Evolutionary conservation across 2,888 invertebrate genomes (phyloP), one percentile per base, ranked within the genome.

Genomic region (Rotaria socialis): DNA sequence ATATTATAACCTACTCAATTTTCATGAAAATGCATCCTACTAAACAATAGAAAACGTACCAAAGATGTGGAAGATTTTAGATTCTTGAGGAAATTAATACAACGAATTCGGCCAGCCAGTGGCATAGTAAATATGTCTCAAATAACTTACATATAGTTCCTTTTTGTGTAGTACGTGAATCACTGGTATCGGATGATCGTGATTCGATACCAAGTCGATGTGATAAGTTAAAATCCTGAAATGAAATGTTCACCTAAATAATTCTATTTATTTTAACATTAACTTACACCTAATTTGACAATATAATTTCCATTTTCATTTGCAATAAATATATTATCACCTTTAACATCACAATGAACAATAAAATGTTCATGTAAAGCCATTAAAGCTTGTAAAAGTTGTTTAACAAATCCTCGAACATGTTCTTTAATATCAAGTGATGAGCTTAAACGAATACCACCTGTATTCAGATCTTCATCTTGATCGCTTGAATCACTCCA

Each of bases 301-400:
- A 47, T 43, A n/a, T 80, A 80, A 2, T 47, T 47, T 47, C 47
- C 80, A 47, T 80, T 35, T n/a, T 80, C 80, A 47, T n/a, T 43
- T 24, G 80, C 43, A n/a, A 80, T 80, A 80, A 80, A 80, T 11
- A 80, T 80, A 80, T 80, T 80, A 14, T 80, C 80, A 80, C 80
- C 80, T 80, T 80, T 80, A 11, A 80, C 80, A 80, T 80, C 80
- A 47, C 80, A 80, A 47, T 80, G 80, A 10, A 80, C 80, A 47
- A 80, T 80, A n/a, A 0, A 19, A 43, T n/a, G 24, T 47, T 80
- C 80, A 80, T 80, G 80, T 14, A 80, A 80, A 47, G 47, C 80
- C 47, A 80, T 43, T 24, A 80, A n/a, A 11, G 80, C 80, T 41
- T 80, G 19, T 80, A 80, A 80, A 19, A 80, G 35, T 47, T 80